Base-by-base conservation (phyloP, 2,888 invertebrate species). In the Aelia acuminata region DNA sequence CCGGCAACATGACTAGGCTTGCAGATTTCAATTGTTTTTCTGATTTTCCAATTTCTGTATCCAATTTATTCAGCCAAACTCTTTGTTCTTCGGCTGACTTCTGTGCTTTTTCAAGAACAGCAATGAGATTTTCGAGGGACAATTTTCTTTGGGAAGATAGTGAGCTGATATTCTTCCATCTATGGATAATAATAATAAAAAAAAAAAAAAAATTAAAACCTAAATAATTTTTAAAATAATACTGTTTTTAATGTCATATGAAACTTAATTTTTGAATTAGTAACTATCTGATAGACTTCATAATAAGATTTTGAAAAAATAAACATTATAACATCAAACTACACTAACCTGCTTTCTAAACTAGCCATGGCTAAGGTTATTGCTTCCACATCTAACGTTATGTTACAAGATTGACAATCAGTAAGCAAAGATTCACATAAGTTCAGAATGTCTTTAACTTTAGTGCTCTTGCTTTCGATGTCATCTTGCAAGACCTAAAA, bases 131-230 rank as follows among this genome's bases (percentile, higher is more conserved):
- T 2, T 94, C 92, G 89, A 96, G 95, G 89, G 94, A 95, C 0
- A 94, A 94, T 92, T 96, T 96, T 3, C 96, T 93, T 88, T 95
- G 95, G 11, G 95, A 94, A 0, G 96, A 96, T 91, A 94, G 94
- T 4, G 94, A 94, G 91, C 96, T 97, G 3, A 96, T 95, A 80
- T 94, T 94, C 91, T 95, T 96, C 97, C 97, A 97, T 90, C 96
- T 91, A 86, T 85, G 26, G 63, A 1, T 2, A 85, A 84, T 5
- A 2, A 43, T 10, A 22, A 2, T 35, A 48, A 43, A 48, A 75
- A 5, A 39, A 8, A 35, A 75, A 31, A 20, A 26, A 35, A 75
- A 39, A 39, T 75, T 20, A 43, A 22, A 22, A 0, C 15, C 22
- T 22, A 47, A 80, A 80, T 47, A 3, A n/a, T 22, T 80, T 80